A percentile compares a stretch with the other conserved stretches of the same genome.
phyloP scores from a whole-genome alignment of 2,888 invertebrate genomes.

The Chrysina gloriosa region DNA sequence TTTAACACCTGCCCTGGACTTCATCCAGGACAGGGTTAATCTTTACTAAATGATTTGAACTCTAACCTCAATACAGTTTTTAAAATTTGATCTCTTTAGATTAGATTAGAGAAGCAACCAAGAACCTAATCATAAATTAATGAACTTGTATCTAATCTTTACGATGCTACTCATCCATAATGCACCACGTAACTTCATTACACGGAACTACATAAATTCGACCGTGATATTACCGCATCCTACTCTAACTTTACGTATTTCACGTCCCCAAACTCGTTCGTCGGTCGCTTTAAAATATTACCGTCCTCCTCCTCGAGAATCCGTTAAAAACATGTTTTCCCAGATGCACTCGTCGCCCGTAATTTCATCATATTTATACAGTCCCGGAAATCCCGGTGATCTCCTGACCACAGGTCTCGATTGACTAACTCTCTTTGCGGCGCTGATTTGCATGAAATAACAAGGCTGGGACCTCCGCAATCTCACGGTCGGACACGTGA shows the following conservation, averaged over 20 bases:
- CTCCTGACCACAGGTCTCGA: conserved; percentile 53
- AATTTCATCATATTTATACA: conserved; percentile 33
- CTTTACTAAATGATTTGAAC: no score
- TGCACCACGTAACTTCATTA: no score
- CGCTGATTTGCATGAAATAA: conserved; percentile 60
- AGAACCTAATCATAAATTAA: no score
- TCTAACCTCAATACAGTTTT: no score
- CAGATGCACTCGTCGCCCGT: conserved; percentile 24
- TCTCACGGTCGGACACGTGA: conserved; percentile 55
- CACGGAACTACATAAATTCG: neutral
- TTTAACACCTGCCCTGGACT: no score
- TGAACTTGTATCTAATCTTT: no score
- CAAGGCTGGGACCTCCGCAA: conserved; percentile 55
- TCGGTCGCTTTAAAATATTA: conserved; percentile 20
- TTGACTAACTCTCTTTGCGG: conserved; percentile 48
- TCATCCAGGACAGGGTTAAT: no score
- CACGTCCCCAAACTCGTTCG: conserved; percentile 8
- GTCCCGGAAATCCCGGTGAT: conserved; percentile 28
- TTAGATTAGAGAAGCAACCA: no score
- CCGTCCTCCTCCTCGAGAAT: conserved; percentile 19
- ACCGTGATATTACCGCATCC: neutral
- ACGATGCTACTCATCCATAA: no score
- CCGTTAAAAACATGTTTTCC: conserved; percentile 29
- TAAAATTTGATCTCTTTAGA: no score
- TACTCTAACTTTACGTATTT: neutral